phyloP scores from a whole-genome alignment of 2,888 invertebrate species.

The Leptopilina drosophilae region DNA sequence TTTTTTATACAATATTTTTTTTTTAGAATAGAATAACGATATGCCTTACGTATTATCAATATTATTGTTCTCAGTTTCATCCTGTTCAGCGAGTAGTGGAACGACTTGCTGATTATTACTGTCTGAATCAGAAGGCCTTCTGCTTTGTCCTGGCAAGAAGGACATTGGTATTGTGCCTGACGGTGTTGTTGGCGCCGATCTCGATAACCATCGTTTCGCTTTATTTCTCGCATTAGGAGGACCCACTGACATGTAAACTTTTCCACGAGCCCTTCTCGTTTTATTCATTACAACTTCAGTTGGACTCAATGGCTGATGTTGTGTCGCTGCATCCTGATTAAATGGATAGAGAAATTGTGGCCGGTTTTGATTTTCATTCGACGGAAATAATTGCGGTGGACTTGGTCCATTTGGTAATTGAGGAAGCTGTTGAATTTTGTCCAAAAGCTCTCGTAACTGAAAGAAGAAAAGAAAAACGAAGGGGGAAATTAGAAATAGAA shows the following conservation, averaged over 20 bases:
- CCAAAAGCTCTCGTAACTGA: conserved; percentile 82
- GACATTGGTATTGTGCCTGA: conserved; percentile 84
- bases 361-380: conserved; percentile 63
- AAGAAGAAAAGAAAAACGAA: conserved; percentile 41
- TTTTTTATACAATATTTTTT: conserved; percentile 25
- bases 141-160: conserved; percentile 79
- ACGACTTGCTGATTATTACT: conserved; percentile 70
- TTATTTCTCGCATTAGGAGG: conserved; percentile 66
- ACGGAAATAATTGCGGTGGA: conserved; percentile 46
- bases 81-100: conserved; percentile 73
- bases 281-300: conserved; percentile 68
- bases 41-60: conserved; percentile 45
- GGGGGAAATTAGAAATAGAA: conserved; percentile 41
- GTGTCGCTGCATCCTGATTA: conserved; percentile 62
- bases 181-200: conserved; percentile 90
- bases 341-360: conserved; percentile 67
- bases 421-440: conserved; percentile 84
- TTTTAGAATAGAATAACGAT: conserved; percentile 34
- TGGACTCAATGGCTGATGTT: conserved; percentile 63
- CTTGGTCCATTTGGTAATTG: conserved; percentile 75
- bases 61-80: conserved; percentile 67
- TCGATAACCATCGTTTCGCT: conserved; percentile 81
- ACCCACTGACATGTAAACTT: conserved; percentile 78
- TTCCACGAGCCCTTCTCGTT: conserved; percentile 72
- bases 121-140: conserved; percentile 68